These are phyloP conservation scores for Takifugu bimaculatus DNA, from an alignment of 2,113 vertebrate genomes.

Conservation along the genomic window DNA sequence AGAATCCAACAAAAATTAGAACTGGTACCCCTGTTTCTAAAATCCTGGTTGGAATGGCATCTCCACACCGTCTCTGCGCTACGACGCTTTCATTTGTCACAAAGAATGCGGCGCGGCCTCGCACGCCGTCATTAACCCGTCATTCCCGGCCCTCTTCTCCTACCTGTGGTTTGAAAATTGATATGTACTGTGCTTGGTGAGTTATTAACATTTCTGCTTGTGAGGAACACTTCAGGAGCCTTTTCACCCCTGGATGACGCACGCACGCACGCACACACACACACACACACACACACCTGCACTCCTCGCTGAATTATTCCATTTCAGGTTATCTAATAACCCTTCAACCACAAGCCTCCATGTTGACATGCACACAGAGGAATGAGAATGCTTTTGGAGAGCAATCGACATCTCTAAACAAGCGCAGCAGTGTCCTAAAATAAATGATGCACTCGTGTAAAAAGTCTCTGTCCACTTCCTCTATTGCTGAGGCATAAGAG, in stretches of 20 bases:
- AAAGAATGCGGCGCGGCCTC: conserved; percentile 5
- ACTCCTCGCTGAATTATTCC: conserved; percentile 64
- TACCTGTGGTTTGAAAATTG: conserved; percentile 42
- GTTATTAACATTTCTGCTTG: conserved; percentile 73
- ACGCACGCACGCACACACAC: conserved; percentile 30
- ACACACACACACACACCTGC: conserved; percentile 48
- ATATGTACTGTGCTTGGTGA: conserved; percentile 58
- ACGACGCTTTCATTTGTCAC: neutral
- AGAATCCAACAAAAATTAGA: no score
- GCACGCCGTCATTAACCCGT: conserved; percentile 9
- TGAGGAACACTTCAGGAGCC: conserved; percentile 57
- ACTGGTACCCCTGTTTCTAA: no score
- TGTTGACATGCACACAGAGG: conserved; percentile 39
- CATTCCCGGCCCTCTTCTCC: conserved; percentile 6
- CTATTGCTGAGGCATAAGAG: conserved; percentile 3
- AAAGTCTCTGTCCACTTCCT: conserved; percentile 3
- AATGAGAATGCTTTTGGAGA: conserved; percentile 3
- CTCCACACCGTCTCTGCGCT: neutral
- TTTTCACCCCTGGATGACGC: conserved; percentile 51
- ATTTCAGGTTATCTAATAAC: conserved; percentile 64
- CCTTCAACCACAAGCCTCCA: conserved; percentile 34
- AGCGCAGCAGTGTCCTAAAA: conserved; percentile 2
- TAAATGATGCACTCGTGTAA: neutral
- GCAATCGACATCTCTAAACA: conserved; percentile 13
- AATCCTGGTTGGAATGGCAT: no score